Evolutionary conservation across 2,113 vertebrate species (phyloP), one percentile per base, ranked within the genome.

Genomic region (Oreochromis aureus): DNA sequence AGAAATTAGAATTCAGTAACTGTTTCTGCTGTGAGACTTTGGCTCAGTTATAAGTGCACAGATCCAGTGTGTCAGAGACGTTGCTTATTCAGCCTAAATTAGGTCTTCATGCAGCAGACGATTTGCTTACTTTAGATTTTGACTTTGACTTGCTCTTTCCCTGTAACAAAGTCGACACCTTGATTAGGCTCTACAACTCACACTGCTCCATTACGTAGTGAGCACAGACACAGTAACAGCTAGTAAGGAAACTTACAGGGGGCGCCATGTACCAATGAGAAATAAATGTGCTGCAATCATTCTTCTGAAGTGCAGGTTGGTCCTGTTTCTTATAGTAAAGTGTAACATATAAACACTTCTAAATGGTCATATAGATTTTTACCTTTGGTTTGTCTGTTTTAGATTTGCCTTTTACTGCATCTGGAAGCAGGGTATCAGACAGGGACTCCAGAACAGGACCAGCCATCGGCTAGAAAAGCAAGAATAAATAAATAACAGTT

Each of bases 141-240:
- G 96, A 95, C 94, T 95, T 95, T 90, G 96, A 95, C 92, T 96
- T 96, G 89, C 90, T 95, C 85, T 96, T 96, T 84, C 87, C 92
- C 96, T 97, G 96, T 59, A 97, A 96, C 90, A 93, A 87, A 95
- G 85, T 91, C 15, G 10, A 92, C 84, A 93, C 55, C 78, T 83
- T 59, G 80, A 82, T 95, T 90, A 93, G 27, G 80, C 48, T 83
- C 71, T 76, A 80, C 69, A 69, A n/a, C 13, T 78, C 32, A 15
- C 7, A 6, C 9, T 13, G 36, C 44, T 78, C 13, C 22, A 7
- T 24, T 79, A 81, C 4, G 30, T 12, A 36, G 39, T 34, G 79
- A 71, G 18, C 58, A n/a, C 24, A 8, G 56, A 84, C 16, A 48
- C 22, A 53, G 32, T 41, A 6, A 46, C 3, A 30, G 44, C 66